Evolutionary conservation across 2,797 vertebrate genomes (phyloP).

Genomic region (Sus cebifrons): DNA sequence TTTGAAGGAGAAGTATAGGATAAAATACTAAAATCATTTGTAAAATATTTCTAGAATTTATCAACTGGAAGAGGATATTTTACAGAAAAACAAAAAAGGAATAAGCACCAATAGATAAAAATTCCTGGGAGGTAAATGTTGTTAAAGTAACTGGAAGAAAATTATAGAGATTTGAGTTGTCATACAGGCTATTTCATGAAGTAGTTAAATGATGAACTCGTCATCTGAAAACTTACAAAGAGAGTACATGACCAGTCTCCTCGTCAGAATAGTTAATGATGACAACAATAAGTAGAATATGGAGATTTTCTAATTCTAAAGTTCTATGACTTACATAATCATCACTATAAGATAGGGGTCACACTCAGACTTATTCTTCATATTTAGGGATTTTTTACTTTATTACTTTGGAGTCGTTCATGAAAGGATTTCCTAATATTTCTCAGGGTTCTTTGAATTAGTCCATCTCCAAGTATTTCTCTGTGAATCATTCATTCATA

Average conservation of each 20-base stretch:
- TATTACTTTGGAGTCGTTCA: neutral
- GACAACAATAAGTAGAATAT: neutral
- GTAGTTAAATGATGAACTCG: neutral
- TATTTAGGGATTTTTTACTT: neutral
- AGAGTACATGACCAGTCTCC: neutral
- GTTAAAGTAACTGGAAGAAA: neutral
- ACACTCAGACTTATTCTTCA: neutral
- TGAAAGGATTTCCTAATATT: neutral
- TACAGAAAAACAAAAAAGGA: neutral
- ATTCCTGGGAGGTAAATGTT: neutral
- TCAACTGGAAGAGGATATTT: slow-evolving; percentile 59
- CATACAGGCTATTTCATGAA: neutral
- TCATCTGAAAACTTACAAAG: neutral
- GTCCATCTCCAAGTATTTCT: neutral
- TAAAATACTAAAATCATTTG: slow-evolving; percentile 59
- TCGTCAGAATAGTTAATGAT: neutral
- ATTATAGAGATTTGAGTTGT: slow-evolving; percentile 30
- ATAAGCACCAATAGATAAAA: neutral
- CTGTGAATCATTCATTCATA: slow-evolving; percentile 1
- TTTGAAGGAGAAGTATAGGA: slow-evolving; percentile 64
- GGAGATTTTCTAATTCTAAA: neutral
- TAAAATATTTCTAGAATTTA: slow-evolving; percentile 70
- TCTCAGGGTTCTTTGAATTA: neutral
- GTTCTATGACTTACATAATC: neutral
- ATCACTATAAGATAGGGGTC: neutral